These are phyloP conservation scores for Lethenteron camtschaticum DNA, from an alignment of 2,113 vertebrate genomes.

Conservation along the genomic window DNA sequence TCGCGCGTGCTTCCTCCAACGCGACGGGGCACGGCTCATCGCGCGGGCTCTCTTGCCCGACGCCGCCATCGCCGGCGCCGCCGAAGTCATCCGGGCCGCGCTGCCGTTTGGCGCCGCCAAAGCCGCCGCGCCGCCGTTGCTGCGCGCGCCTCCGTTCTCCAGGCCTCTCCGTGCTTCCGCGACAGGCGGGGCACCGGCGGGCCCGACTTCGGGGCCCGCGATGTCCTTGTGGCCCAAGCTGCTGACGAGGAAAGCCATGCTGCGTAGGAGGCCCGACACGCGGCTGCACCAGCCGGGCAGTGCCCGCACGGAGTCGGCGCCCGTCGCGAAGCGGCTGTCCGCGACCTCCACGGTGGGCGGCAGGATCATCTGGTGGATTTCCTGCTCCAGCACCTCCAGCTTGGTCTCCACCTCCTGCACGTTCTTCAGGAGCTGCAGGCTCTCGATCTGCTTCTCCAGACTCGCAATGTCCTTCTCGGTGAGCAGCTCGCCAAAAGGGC, in stretches of 20 bases:
- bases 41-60: slow-evolving; percentile 12
- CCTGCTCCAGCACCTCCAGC: slow-evolving; percentile 35
- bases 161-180: slow-evolving; percentile 11
- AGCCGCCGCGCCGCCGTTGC: slow-evolving; percentile 14
- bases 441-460: slow-evolving; percentile 80
- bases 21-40: slow-evolving; percentile 10
- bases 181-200: neutral
- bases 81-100: neutral
- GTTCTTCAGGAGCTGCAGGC: slow-evolving; percentile 70
- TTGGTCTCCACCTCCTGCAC: slow-evolving; percentile 46
- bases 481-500: slow-evolving; percentile 64
- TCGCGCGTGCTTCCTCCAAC: no score
- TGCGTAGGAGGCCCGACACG: slow-evolving; percentile 43
- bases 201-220: slow-evolving; percentile 32
- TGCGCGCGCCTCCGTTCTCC: slow-evolving; percentile 13
- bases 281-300: slow-evolving; percentile 46
- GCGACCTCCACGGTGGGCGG: slow-evolving; percentile 31
- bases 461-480: slow-evolving; percentile 51
- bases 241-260: slow-evolving; percentile 41
- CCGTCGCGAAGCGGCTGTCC: slow-evolving; percentile 37
- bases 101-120: no score
- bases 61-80: neutral
- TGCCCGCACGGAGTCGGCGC: slow-evolving; percentile 24
- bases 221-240: slow-evolving; percentile 34
- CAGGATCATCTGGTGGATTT: slow-evolving; percentile 35